These are phyloP conservation scores for Phacellophora camtschatica DNA, from an alignment of 30 jellyfish, hydroid and myxozoan genomes.

Conservation along the genomic window DNA sequence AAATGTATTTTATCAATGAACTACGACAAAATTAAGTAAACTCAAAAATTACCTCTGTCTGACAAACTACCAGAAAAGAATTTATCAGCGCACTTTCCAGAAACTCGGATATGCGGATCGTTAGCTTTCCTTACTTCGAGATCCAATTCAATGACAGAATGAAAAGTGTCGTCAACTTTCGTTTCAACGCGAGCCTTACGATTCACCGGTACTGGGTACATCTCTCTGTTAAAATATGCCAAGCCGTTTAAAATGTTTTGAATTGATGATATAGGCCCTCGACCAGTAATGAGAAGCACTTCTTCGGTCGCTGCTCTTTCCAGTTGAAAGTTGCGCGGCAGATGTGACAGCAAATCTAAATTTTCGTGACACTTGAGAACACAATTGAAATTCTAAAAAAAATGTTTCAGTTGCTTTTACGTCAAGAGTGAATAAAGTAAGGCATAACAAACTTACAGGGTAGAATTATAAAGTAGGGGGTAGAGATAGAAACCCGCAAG, in stretches of 20 bases:
- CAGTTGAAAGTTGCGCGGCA: slow-evolving; percentile 37
- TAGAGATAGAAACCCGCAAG: too few relatives aligned
- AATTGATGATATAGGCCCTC: slow-evolving; percentile 33
- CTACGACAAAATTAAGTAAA: too few relatives aligned
- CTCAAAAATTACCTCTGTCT: too few relatives aligned
- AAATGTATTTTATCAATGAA: too few relatives aligned
- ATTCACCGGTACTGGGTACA: slow-evolving; percentile 45
- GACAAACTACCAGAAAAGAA: too few relatives aligned
- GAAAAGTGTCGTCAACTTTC: slow-evolving; percentile 2
- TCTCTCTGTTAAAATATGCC: slow-evolving; percentile 45
- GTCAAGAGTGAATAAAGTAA: too few relatives aligned
- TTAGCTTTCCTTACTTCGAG: slow-evolving; percentile 18
- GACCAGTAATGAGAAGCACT: slow-evolving; percentile 10
- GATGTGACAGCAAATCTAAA: slow-evolving; percentile 9
- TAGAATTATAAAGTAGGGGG: too few relatives aligned
- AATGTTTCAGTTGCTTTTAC: too few relatives aligned
- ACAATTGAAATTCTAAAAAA: slow-evolving; percentile 41
- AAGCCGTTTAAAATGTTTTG: slow-evolving; percentile 27
- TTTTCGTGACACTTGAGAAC: slow-evolving; percentile 47
- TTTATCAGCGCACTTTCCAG: slow-evolving; percentile 62
- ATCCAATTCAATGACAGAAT: slow-evolving; percentile 16
- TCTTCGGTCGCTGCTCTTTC: not conserved
- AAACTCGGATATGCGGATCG: slow-evolving; percentile 30
- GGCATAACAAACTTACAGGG: too few relatives aligned
- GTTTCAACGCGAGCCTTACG: slow-evolving; percentile 25